Base-by-base conservation (phyloP, 2,797 vertebrate genomes). In the Phyllotis vaccarum region DNA sequence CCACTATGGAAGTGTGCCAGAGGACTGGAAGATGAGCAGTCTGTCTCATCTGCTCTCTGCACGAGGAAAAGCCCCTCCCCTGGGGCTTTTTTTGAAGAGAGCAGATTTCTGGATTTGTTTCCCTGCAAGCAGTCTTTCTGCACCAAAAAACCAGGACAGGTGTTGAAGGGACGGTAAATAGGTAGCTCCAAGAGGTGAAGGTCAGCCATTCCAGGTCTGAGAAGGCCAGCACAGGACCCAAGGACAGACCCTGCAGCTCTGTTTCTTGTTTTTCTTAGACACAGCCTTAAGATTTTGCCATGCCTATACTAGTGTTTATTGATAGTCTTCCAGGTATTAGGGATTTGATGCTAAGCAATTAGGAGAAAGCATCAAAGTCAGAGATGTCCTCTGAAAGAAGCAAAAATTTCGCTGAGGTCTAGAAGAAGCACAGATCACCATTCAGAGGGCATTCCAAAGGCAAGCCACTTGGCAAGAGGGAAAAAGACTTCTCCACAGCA, bases 141-240 rank as follows among this genome's bases (percentile, higher is more conserved):
- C 68, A 91, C 43, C 34, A 52, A 89, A 89, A 86, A 95, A 86
- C 75, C 86, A 94, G 90, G 68, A 17, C 93, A 95, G 93, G 19
- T 40, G n/a, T 64, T 89, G 29, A 93, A 94, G 72, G 49, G 37
- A 95, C 70, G 31, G 60, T 8, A 76, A 92, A 79, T 37, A 46
- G 90, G 83, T 34, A 80, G 13, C 52, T 68, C 82, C 70, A 27
- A 64, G 79, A 93, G 46, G 17, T 86, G 34, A 83, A 91, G 66
- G 58, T 54, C 60, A 90, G 93, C 14, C 37, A 27, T 85, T 87
- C 27, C 43, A 87, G 14, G 31, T 72, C 72, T 62, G 40, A 17
- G 31, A 94, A 76, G 54, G 40, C 37, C 79, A 79, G 80, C 21
- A 37, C n/a, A 80, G 31, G 31, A 64, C 95, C n/a, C 24, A 22